Base-by-base conservation (phyloP, 2,113 vertebrate genomes). In the Oryzias woworae region DNA sequence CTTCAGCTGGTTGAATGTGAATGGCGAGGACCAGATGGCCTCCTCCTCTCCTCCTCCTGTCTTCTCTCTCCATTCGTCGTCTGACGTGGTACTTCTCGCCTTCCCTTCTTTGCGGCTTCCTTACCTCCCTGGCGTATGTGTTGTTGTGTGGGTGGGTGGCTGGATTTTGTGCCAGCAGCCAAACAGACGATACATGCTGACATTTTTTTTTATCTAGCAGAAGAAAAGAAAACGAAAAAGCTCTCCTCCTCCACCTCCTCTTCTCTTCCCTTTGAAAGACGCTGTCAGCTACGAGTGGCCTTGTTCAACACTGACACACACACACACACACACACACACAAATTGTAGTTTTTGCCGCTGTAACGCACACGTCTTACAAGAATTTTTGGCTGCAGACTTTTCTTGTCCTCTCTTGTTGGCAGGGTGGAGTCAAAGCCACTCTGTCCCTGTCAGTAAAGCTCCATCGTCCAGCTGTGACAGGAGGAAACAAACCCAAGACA, bases 11-110 rank as follows among this genome's bases (percentile, higher is more conserved):
- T 55, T 54, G 51, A 69, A 63, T 74, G 63, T 55, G 62, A 82
- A 58, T 69, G 62, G 75, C 22, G 71, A 83, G 81, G 59, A 84
- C 73, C 87, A 89, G 88, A 88, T 89, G 87, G 87, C 80, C 74
- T 67, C 54, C 65, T 68, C 74, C 75, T 65, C 66, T 73, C 60
- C 52, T 61, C 71, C 52, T 69, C 49, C 28, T 62, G 54, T 64
- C 49, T 58, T 61, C 58, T 71, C 57, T 24, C 67, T 71, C 31
- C 62, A 31, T 73, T 70, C 43, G n/a, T 75, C 67, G 65, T 69
- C 53, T 73, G 80, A 59, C 55, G 14, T 23, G 47, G 63, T 76
- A 63, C 56, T 87, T 89, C 82, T 71, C 76, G 71, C 83, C 78
- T 83, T 82, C 61, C 66, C 77, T 69, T 69, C 84, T 75, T 84